Evolutionary conservation across 2,888 invertebrate genomes (phyloP), one percentile per base, ranked within the genome.

Genomic region (Rhingia campestris): DNA sequence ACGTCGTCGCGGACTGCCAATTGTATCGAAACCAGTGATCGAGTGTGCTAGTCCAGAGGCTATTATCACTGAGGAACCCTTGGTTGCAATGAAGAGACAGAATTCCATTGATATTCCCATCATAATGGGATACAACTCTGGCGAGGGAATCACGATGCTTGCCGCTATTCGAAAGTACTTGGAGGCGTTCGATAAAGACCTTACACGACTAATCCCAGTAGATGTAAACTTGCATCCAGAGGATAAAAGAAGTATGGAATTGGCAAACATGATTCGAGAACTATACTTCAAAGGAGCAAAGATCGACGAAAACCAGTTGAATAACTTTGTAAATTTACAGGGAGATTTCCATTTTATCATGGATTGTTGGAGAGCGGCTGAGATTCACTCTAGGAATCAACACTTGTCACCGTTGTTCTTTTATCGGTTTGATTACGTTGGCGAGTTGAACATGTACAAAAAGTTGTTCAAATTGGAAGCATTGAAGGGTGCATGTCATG

Each of bases 371-470:
- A 70, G 86, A 4, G 88, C 89, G 0, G 88, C 88, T 0, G 88
- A 91, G 70, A 85, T 89, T 39, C 90, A 91, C 45, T 87, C 77
- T 0, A 77, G 86, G 5, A 80, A 87, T 22, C 90, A 90, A 35
- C 86, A 82, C 0, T 81, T 87, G 0, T 88, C 92, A 1, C 92
- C 93, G 0, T 91, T 93, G 0, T 94, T 93, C 86, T 92, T 93
- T 6, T 94, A 94, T 86, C 92, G 93, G 70, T 94, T 94, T 87
- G 90, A 93, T 0, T 94, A 93, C 76, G 92, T 92, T 49, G 94
- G 94, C 3, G 90, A 89, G 10, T 89, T 93, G 3, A 94, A 94
- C 88, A 91, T 92, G 76, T 89, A 92, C 22, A 94, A 94, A 86
- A 91, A 91, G 66, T 88, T 91, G 6, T 87, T 91, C 9, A 90